A percentile compares a stretch with the other conserved stretches of the same genome.
Evolutionary conservation across 2,888 invertebrate genomes (phyloP).

Genomic region (Drosophila paucipuncta): DNA sequence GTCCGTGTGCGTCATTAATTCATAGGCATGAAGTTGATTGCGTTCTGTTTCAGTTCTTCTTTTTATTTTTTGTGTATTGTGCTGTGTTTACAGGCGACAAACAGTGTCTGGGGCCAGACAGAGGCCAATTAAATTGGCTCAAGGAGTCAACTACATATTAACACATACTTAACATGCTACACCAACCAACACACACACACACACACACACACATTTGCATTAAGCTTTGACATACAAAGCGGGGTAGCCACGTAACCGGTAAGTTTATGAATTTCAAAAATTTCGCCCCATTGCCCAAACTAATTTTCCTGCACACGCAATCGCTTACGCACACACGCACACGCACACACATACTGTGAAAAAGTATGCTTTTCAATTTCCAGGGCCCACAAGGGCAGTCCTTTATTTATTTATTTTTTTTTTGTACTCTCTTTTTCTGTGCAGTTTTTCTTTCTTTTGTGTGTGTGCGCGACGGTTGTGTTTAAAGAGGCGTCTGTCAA

Average conservation of each 20-base stretch:
- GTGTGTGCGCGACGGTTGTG: conserved; percentile 39
- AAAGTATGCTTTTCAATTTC: conserved; percentile 46
- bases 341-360: background rate
- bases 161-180: conserved; percentile 66
- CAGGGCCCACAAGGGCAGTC: conserved; percentile 22
- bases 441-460: conserved; percentile 7
- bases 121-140: conserved; percentile 74
- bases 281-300: conserved; percentile 67
- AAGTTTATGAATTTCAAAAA: conserved; percentile 78
- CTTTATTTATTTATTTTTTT: background rate
- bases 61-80: background rate
- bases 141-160: conserved; percentile 77
- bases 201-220: background rate
- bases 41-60: conserved; percentile 51
- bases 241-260: conserved; percentile 44
- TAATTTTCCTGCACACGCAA: conserved; percentile 68
- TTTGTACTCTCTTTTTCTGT: conserved; percentile 14
- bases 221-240: conserved; percentile 16
- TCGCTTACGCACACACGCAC: conserved; percentile 28
- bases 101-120: conserved; percentile 40
- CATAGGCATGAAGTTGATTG: conserved; percentile 77
- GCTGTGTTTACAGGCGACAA: conserved; percentile 16
- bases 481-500: conserved; percentile 53
- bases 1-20: conserved; percentile 67
- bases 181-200: conserved; percentile 17